Base-by-base conservation (phyloP, 1,140 invertebrate species). In the Ridgeia piscesae region DNA sequence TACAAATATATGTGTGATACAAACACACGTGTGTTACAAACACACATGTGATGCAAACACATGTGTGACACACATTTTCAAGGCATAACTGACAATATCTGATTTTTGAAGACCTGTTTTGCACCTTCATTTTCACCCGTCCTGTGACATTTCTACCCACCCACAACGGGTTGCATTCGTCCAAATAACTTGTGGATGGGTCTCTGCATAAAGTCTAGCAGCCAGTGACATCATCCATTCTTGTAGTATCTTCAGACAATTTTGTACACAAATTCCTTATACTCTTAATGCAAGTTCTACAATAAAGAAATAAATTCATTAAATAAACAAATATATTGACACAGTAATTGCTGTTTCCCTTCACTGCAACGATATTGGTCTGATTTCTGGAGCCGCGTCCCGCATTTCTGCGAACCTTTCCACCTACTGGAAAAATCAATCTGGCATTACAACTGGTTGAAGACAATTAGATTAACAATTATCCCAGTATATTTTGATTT, bases 401-500 rank as follows among this genome's bases (percentile, higher is more conserved):
- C 17, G 27, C 27, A 31, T 77, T 77, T 77, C 58, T 77, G 58
- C 58, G 27, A 77, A 77, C 27, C 27, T 21, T 77, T 77, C 58
- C 58, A 77, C 2, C 58, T 77, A 31, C 58, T 77, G 58, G 58
- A 77, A 77, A 77, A 77, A 77, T 77, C 58, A 4, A 77, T 77
- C 58, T 77, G 58, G 58, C 58, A 77, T 77, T 77, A 77, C 58
- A 77, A 77, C 58, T 77, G 58, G 11, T 77, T 77, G 48, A 77
- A 77, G 58, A 77, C 27, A 77, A 77, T 77, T 77, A 77, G 58
- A 77, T 77, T 77, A 77, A 77, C 58, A 77, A 21, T 77, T 77
- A 77, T 77, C 58, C 58, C 58, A 77, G 58, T 77, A 77, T 77
- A 77, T 77, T 77, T 77, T 77, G 58, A 77, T 77, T 77, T 77